Evolutionary conservation across 2,113 vertebrate species (phyloP), one percentile per base, ranked within the genome.

Genomic region (Dolichallabes microphthalmus): DNA sequence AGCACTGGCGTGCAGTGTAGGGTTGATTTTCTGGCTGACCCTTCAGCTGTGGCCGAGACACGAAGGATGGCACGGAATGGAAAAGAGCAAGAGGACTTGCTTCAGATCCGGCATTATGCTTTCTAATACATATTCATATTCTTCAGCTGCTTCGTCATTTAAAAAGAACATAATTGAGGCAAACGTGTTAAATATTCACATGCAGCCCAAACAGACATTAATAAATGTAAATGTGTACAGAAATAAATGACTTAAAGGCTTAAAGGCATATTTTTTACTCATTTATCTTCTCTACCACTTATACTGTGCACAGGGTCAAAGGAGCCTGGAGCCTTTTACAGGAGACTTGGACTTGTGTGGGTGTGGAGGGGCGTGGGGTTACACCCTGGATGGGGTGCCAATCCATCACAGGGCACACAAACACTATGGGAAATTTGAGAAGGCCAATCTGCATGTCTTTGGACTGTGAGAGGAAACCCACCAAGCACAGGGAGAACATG

Each of bases 1-100:
- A 69, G 74, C 78, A 15, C 30, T 57, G 73, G 53, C 32, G 78
- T 58, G 53, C 68, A 57, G 9, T 39, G 8, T 76, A 35, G 35
- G 79, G 78, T 79, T 76, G 75, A 86, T 86, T 88, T 45, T 83
- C 82, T 82, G 61, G 14, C 75, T 82, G 86, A 86, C 86, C 68
- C 85, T 68, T 86, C 27, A 75, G 84, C 69, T 57, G 52, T 77
- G 76, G 78, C 25, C 27, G 76, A 75, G 57, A 32, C 2, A 39
- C 71, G 71, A 79, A 39, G 30, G 57, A 73, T 66, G 58, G 35
- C 15, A 13, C n/a, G 27, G 64, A 58, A 35, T 60, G 53, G 55
- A 30, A 58, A 55, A 35, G 57, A 73, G 75, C 78, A 58, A 64
- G 13, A 78, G 27, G 17, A 12, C 4, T 14, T n/a, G 57, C 39